Evolutionary conservation across 2,888 invertebrate genomes (phyloP), one percentile per base, ranked within the genome.

Genomic region (Diplolepis rosae): DNA sequence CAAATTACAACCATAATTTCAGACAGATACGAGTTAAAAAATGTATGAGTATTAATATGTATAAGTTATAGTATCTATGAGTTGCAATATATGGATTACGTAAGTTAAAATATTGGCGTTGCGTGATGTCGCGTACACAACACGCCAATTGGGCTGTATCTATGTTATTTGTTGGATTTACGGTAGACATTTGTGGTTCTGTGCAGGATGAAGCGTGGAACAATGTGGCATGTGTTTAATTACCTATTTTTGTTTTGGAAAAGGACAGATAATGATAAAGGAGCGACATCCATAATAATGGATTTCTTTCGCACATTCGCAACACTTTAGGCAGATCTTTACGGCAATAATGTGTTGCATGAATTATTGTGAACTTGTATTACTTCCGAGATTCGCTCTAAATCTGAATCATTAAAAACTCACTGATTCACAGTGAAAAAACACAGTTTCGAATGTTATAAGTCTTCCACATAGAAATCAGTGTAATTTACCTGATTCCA

Each of bases 221-320:
- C 27, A 61, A 61, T 61, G 61, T 61, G 39, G 39, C 27, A 39
- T 39, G 24, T 61, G 35, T 39, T 42, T 61, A 61, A 42, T 61
- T 61, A 42, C 61, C 61, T 42, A 61, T 39, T 61, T n/a, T 61
- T 61, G 61, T 39, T 61, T 42, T n/a, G 24, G 39, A 42, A 42
- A 22, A 39, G 61, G 61, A 27, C n/a, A 61, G 39, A 42, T 39
- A 61, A 24, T 61, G 39, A 61, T 61, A 24, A 35, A 61, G 35
- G 35, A 61, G 61, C 22, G 24, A 39, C 27, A 27, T 61, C 39
- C 24, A 39, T 61, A 13, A 61, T 27, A n/a, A 39, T 39, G n/a
- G 24, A 61, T 61, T 61, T 61, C 39, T 61, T 42, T 61, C 61
- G 24, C 61, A 61, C 61, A 61, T 61, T 61, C 39, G 61, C 61